Base-by-base conservation (phyloP, 2,888 invertebrate genomes). In the Troides helena region DNA sequence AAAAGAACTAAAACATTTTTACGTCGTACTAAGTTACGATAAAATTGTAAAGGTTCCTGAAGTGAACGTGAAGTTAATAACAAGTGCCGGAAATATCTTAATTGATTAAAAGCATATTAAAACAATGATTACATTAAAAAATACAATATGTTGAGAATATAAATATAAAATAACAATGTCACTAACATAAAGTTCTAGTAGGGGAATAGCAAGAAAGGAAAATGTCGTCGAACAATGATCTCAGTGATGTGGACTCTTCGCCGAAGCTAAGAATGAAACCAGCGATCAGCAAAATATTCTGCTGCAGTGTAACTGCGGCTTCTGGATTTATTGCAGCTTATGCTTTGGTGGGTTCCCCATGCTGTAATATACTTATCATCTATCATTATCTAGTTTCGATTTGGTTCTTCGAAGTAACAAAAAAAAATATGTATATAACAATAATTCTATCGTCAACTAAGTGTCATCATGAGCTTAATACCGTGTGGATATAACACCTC, bases 301-400 rank as follows among this genome's bases (percentile, higher is more conserved):
- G 93, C 78, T 93, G 93, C 78, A 93, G 93, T 67, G 92, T 93
- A 1, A 93, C 92, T 0, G 93, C 93, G 25, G 93, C 93, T 1
- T 87, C 93, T 0, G 93, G 93, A 0, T 93, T 93, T 71, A 85
- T 93, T 21, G 93, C 93, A 67, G 93, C 93, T 53, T 93, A 93
- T 78, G 93, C 93, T 69, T 78, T 93, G 86, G 93, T 93, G 78
- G 85, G 87, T 75, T 25, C 18, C 64, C 62, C 64, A 30, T 57
- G 50, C 50, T 14, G 17, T 50, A 50, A 14, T 50, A 17, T 50
- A 5, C 14, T 50, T 50, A 50, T 50, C 14, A 50, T 14, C 50
- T 14, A 50, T 50, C 50, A 50, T 50, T 14, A 7, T 39, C 7
- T 10, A 12, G 2, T 12, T 17, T 14, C 50, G 5, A 14, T 12